Percentiles rank a stretch among this genome's conserved stretches.
Evolutionary conservation across 2,113 vertebrate species (phyloP).

Genomic region (Crotalus viridis): DNA sequence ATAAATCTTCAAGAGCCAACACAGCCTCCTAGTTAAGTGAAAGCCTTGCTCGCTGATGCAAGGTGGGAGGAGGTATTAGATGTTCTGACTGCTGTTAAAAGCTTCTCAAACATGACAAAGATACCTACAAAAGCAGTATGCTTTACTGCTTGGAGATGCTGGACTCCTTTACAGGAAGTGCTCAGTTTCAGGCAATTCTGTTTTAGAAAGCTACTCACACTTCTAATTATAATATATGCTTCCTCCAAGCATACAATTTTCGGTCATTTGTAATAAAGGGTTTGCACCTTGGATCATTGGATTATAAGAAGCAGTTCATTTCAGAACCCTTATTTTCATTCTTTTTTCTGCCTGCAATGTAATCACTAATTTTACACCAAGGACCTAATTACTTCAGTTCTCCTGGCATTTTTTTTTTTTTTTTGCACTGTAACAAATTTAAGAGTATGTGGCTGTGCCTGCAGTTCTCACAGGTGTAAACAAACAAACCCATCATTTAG

Average conservation of each 20-base stretch:
- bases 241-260: background rate
- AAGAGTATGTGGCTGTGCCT: slow-evolving; percentile 23
- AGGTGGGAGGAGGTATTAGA: background rate
- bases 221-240: slow-evolving; percentile 12
- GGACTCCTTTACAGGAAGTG: background rate
- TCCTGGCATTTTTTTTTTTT: slow-evolving; percentile 38
- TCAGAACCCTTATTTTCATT: slow-evolving; percentile 31
- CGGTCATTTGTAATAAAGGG: slow-evolving; percentile 21
- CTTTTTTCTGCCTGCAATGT: slow-evolving; percentile 14
- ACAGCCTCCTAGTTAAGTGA: background rate
- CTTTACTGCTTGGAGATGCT: background rate
- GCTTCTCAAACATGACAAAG: background rate
- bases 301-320: slow-evolving; percentile 40
- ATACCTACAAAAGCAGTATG: background rate
- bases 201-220: background rate
- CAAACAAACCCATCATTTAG: slow-evolving; percentile 31
- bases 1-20: slow-evolving; percentile 1
- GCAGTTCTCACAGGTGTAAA: slow-evolving; percentile 35
- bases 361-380: slow-evolving; percentile 40
- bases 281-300: slow-evolving; percentile 14
- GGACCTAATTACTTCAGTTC: slow-evolving; percentile 49
- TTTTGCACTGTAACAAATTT: slow-evolving; percentile 10
- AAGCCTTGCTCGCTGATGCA: slow-evolving; percentile 29
- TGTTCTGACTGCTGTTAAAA: slow-evolving; percentile 13
- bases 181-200: slow-evolving; percentile 17